Evolutionary conservation across 1,140 invertebrate genomes (phyloP), one percentile per base, ranked within the genome.

Genomic region (Daktulosphaira vitifoliae): DNA sequence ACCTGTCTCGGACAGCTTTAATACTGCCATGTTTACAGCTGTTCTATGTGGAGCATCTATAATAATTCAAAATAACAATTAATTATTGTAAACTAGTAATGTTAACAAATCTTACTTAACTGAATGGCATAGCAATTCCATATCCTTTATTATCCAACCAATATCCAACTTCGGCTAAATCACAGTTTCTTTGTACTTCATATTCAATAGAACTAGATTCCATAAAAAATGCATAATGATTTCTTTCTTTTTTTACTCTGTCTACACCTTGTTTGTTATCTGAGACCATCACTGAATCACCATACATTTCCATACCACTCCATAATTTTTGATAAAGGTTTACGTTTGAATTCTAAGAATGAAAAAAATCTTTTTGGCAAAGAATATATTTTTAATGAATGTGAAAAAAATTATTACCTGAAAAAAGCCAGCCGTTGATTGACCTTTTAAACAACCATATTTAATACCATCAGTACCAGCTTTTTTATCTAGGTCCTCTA

Each of bases 151-250:
- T 84, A 71, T 92, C 89, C 25, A 88, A 73, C 38, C 86, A 76
- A 0, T 81, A 81, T 23, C 90, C 89, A n/a, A 92, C 81, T 76
- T 87, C 84, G 66, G 83, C 83, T 2, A 91, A 77, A 70, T 93
- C 88, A 71, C 89, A 92, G 69, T 89, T 80, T 66, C 85, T 76
- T 69, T 89, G 85, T 22, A 83, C 78, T 68, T 85, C 82, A 72
- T 89, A 92, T 67, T 90, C 87, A 67, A 92, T 82, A n/a, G 83
- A 81, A 0, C 87, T 84, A 0, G 87, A 90, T 74, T 92, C 89
- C 89, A 92, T 92, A 8, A 92, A 77, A 73, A 87, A 92, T 2
- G 89, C 89, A 72, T 89, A 92, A 2, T 69, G 69, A 22, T 70
- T 70, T 66, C 86, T 85, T 0, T 82, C 82, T 67, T 83, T 82